Conservation (phyloP, 2,113 vertebrate species). For the Platanista minor region DNA sequence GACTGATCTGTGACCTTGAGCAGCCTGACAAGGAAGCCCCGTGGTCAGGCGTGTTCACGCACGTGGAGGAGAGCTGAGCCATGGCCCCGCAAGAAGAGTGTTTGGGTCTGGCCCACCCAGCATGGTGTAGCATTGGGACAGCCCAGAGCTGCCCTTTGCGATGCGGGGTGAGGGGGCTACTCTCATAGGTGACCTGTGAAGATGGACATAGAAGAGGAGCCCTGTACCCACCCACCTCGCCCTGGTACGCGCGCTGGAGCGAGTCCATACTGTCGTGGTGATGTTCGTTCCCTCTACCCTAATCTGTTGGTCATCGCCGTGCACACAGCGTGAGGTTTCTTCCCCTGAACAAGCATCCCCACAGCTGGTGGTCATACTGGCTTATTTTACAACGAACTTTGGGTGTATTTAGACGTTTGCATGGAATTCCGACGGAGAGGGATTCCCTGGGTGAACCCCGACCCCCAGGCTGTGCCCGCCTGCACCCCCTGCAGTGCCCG, state of each 20-base stretch:
- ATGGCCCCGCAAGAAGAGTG: rapidly evolving
- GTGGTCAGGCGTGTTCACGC: too few species aligned
- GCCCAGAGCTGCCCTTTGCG: too few species aligned
- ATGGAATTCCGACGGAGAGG: rapidly evolving
- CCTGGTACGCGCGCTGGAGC: rapidly evolving
- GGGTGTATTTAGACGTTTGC: not conserved
- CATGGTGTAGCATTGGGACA: rapidly evolving
- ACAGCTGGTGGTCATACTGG: not conserved
- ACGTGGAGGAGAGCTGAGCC: rapidly evolving
- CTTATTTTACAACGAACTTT: not conserved
- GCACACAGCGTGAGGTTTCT: rapidly evolving
- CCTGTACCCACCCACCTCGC: rapidly evolving
- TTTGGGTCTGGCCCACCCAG: too few species aligned
- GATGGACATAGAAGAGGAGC: rapidly evolving
- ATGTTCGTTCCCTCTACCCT: rapidly evolving
- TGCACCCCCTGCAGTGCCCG: too few species aligned
- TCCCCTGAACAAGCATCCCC: not conserved
- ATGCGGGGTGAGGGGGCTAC: not conserved
- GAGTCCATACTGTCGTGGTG: rapidly evolving
- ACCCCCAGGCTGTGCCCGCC: not conserved
- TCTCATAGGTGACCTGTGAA: too few species aligned
- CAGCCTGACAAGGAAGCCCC: rapidly evolving
- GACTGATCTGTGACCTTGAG: rapidly evolving
- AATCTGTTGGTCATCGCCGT: rapidly evolving
- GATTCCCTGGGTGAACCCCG: not conserved